Base-by-base conservation (phyloP, 2,797 vertebrate genomes). In the Cuculus canorus region DNA sequence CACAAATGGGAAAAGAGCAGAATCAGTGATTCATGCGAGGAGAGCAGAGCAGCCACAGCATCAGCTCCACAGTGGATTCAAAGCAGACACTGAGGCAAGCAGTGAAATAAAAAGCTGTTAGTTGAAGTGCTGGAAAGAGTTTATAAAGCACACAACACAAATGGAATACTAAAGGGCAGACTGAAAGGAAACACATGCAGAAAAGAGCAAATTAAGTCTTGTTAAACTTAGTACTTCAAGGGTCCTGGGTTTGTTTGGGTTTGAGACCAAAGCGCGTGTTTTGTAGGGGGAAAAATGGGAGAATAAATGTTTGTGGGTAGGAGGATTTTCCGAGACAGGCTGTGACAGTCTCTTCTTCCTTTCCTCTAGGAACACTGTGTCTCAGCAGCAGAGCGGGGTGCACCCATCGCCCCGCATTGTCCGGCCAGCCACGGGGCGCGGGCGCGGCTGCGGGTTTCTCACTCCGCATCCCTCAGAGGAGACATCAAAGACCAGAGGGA, bases 401-500 rank as follows among this genome's bases (percentile, higher is more conserved):
- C 47, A 48, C 47, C 47, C 47, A 48, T 48, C 47, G 47, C 47
- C 21, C 47, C 47, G 88, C 96, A 98, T 98, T 99, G 98, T 99
- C 98, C 97, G 7, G 96, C 96, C 92, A 96, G 97, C 96, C 77
- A 95, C 97, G 94, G 98, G 98, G 96, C 92, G 79, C 87, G 98
- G 98, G 96, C 92, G 78, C 87, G 91, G 94, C 97, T 96, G 97
- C 98, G 97, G 98, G 97, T 96, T 98, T 98, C 98, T 98, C 98
- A 98, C 97, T 98, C 98, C 97, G 96, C 96, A 96, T 98, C 98
- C 98, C 98, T 98, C 98, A 98, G 97, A 98, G 98, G 97, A 98
- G 98, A 98, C 98, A 98, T 98, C 98, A 98, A 98, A 98, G 98
- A 94, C 95, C 79, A 75, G 96, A 97, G 98, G 98, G 98, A 98